Evolutionary conservation across 2,888 invertebrate genomes (phyloP), one percentile per base, ranked within the genome.

Genomic region (Eupithecia centaureata): DNA sequence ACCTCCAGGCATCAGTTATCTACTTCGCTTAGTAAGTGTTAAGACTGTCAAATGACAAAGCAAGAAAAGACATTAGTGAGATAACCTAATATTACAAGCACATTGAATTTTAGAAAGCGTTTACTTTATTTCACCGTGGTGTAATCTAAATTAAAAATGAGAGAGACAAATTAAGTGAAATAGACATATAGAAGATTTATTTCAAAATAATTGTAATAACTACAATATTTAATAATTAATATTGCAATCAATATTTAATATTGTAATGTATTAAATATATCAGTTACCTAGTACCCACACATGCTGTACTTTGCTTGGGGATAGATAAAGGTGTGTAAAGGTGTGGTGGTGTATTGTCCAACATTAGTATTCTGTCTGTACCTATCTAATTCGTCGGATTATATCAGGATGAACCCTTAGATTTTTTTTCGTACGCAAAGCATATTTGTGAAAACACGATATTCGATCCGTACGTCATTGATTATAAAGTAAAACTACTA

Each of bases 1-100:
- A n/a, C 57, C 32, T 18, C 30, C 56, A 61, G 13, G 22, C 28
- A 56, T 25, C 12, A 30, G 4, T 57, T 3, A 57, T 32, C 47
- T 51, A 71, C 72, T 73, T 72, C 78, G 71, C 42, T 74, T 76
- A 73, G 68, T 67, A 73, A 77, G 67, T 71, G n/a, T 68, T 78
- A 77, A 76, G 76, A 74, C 70, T 72, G 78, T 79, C 71, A 75
- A 76, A 79, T 76, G 75, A 69, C 68, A 61, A 84, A 81, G 85
- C 86, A 87, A 85, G 86, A 89, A 88, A 91, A 91, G 91, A 91
- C 91, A 88, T 85, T 88, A 91, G 91, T 91, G 91, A 91, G 91
- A 91, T 77, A 65, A 79, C 71, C 70, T 73, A 73, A 70, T 71
- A 72, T n/a, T 63, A 67, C 67, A 63, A 58, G 51, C 61, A 66